phyloP scores from a whole-genome alignment of 2,113 vertebrate species.

The Taurulus bubalis region DNA sequence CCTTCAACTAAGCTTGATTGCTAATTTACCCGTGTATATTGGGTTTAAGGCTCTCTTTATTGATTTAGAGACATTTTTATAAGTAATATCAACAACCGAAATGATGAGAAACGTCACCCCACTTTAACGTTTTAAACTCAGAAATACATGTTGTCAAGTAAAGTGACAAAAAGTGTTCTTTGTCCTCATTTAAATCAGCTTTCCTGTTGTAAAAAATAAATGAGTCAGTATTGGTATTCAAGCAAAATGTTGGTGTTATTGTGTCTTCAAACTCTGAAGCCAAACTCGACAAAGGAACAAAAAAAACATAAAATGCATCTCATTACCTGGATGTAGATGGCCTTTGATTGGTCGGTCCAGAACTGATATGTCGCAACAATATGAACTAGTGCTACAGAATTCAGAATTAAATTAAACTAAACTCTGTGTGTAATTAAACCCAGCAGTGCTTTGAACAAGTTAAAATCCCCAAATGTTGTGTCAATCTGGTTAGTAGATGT shows the following conservation, averaged over 20 bases:
- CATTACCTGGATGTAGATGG: no score
- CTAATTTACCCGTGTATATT: constrained; percentile 31
- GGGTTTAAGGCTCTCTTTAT: constrained; percentile 55
- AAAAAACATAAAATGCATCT: not conserved
- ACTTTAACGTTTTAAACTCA: not conserved
- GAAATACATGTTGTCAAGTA: not conserved
- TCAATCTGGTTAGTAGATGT: not conserved
- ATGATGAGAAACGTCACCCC: constrained; percentile 17
- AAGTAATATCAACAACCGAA: constrained; percentile 21
- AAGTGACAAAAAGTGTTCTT: not conserved
- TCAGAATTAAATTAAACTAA: no score
- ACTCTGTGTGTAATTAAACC: no score
- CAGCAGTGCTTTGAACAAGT: no score
- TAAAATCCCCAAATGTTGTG: not conserved
- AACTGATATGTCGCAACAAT: not conserved
- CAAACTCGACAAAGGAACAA: not conserved
- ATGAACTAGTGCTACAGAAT: not conserved
- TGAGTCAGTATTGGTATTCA: not conserved
- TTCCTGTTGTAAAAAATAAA: not conserved
- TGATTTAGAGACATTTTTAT: constrained; percentile 48
- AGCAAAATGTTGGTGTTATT: not conserved
- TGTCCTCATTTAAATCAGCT: not conserved
- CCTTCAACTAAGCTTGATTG: constrained; percentile 55
- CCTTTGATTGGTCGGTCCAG: no score
- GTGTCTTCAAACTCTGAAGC: not conserved